Percentiles rank a stretch among this genome's conserved stretches.
These are phyloP conservation scores for Caradrina clavipalpis DNA, from an alignment of 2,888 invertebrate genomes.

Conservation along the genomic window DNA sequence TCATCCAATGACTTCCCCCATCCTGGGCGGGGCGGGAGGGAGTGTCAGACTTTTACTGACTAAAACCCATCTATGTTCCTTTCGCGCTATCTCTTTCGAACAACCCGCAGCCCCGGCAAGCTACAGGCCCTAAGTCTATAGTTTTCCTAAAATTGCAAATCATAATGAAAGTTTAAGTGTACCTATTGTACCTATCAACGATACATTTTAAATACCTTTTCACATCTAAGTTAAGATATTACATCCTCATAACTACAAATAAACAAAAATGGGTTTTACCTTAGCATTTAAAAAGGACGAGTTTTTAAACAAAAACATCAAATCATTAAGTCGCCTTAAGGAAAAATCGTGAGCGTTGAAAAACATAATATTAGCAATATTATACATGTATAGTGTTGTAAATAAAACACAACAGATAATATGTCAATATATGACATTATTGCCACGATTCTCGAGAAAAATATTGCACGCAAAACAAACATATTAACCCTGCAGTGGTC, in stretches of 20 bases:
- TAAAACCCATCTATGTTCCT: no score
- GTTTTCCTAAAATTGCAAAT: background rate
- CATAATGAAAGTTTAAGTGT: no score
- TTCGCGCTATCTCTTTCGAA: no score
- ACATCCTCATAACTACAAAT: background rate
- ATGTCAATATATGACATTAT: background rate
- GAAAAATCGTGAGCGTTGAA: constrained; percentile 14
- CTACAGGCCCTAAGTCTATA: background rate
- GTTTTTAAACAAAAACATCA: background rate
- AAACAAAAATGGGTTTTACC: background rate
- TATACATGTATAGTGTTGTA: background rate
- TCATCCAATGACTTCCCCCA: no score
- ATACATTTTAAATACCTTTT: no score
- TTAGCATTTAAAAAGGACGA: background rate
- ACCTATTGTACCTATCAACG: no score
- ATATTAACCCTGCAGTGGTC: no score
- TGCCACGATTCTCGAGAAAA: constrained; percentile 2
- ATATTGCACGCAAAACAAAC: constrained; percentile 28
- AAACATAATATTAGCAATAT: background rate
- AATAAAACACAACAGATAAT: constrained; percentile 17
- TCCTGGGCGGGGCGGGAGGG: no score
- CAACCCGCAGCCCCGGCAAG: no score
- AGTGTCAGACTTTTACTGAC: no score
- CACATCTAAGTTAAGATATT: no score
- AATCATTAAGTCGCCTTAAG: background rate